Conservation (phyloP, 2,113 vertebrate genomes). For the Phalacrocorax pelagicus region DNA sequence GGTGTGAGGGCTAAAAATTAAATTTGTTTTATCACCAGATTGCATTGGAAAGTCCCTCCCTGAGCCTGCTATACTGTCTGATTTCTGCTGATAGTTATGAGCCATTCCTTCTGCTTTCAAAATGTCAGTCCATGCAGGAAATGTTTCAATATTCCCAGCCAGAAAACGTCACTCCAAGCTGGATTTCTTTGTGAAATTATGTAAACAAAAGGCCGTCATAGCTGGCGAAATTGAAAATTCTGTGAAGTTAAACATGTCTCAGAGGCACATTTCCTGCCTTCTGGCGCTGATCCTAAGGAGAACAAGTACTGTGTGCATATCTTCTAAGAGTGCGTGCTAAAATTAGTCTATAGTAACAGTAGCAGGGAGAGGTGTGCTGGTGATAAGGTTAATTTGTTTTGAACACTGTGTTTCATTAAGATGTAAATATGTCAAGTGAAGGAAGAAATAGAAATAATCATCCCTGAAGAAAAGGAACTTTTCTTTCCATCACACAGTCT, state of each 20-base stretch:
- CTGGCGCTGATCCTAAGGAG: background rate
- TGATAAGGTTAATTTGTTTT: slow-evolving; percentile 33
- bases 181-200: slow-evolving; percentile 34
- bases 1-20: background rate
- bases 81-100: background rate
- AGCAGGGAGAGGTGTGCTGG: background rate
- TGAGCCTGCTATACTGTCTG: background rate
- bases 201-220: background rate
- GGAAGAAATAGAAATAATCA: background rate
- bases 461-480: background rate
- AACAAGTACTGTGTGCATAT: background rate
- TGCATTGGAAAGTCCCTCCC: background rate
- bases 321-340: background rate
- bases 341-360: background rate
- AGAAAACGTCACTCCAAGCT: background rate
- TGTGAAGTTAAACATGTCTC: background rate
- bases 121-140: slow-evolving; percentile 1
- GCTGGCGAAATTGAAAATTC: background rate
- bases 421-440: background rate
- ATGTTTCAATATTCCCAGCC: slow-evolving; percentile 2
- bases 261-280: slow-evolving; percentile 3
- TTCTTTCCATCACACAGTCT: background rate
- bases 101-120: background rate
- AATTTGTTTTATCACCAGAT: background rate
- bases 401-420: background rate